Evolutionary conservation across 2,797 vertebrate species (phyloP), one percentile per base, ranked within the genome.

Genomic region (Megaceryle alcyon): DNA sequence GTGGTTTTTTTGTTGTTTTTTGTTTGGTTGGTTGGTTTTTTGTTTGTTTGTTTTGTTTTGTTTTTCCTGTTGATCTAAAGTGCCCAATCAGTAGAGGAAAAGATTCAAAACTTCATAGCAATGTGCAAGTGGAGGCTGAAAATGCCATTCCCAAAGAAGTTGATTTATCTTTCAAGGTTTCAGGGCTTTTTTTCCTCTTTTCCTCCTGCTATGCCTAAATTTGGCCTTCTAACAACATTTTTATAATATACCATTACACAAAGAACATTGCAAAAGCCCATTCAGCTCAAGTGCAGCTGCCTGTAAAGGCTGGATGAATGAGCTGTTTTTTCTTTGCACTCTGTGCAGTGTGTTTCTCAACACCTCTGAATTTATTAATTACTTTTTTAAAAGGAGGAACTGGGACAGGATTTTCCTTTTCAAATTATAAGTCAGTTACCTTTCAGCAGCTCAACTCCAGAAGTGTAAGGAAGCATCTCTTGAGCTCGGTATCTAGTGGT

Each of bases 221-320:
- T 97, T 97, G 93, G 92, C 94, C 91, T 97, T 94, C 86, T 96
- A 97, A 96, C 96, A 96, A 97, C 72, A 85, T 88, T 97, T 98
- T 97, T 97, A 95, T 97, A 97, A 95, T 97, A 95, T 85, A 86
- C 43, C 81, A 76, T 97, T 97, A 92, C 96, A 96, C 65, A 96
- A 88, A 97, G 88, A 96, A 31, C 86, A 94, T 82, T 92, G 94
- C 86, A 96, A 95, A 97, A 97, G 91, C 81, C 78, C 76, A 84
- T 94, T 95, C 75, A 89, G 57, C 86, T 97, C 88, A 95, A 97
- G 78, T 85, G 65, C 85, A 95, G 95, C 94, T 97, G 90, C 96
- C 97, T 96, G 95, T 94, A 96, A 97, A 97, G 93, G 60, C 51
- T 96, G 96, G 92, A 97, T 97, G 95, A 98, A 97, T 94, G 81